Evolutionary conservation across 2,888 invertebrate genomes (phyloP).

Genomic region (Synergus umbraculus): DNA sequence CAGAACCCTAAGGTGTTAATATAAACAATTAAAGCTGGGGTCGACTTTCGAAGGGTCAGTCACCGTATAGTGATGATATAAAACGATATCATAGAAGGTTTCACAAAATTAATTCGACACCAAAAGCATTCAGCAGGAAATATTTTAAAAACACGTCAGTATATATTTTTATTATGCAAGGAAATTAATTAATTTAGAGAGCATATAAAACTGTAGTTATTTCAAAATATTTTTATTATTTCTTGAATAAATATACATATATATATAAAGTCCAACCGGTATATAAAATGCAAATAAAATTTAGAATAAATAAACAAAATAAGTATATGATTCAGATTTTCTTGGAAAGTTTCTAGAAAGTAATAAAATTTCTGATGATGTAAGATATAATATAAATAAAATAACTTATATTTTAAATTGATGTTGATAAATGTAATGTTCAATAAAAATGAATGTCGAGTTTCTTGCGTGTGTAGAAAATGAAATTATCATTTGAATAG

Average conservation of each 20-base stretch:
- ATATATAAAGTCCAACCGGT: not conserved
- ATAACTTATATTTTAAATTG: not conserved
- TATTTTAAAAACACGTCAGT: not conserved
- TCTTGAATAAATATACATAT: not conserved
- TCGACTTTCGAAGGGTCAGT: not conserved
- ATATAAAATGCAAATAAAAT: not conserved
- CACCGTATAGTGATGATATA: not conserved
- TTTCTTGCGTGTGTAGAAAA: not conserved
- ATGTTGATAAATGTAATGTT: not conserved
- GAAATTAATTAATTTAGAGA: not conserved
- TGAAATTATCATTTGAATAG: slow-evolving; percentile 22
- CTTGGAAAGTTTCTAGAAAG: not conserved
- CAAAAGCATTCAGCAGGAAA: not conserved
- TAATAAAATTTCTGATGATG: no score
- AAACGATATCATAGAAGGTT: not conserved
- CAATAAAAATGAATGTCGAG: not conserved
- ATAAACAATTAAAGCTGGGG: slow-evolving; percentile 8
- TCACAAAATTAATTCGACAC: not conserved
- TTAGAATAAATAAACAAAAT: no score
- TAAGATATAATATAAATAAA: not conserved
- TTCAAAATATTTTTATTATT: not conserved
- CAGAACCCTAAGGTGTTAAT: not conserved
- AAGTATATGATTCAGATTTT: not conserved
- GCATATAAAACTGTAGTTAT: not conserved
- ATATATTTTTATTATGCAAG: not conserved